These are phyloP conservation scores for Epinephelus malabaricus DNA, from an alignment of 2,797 vertebrate species.

Conservation along the genomic window DNA sequence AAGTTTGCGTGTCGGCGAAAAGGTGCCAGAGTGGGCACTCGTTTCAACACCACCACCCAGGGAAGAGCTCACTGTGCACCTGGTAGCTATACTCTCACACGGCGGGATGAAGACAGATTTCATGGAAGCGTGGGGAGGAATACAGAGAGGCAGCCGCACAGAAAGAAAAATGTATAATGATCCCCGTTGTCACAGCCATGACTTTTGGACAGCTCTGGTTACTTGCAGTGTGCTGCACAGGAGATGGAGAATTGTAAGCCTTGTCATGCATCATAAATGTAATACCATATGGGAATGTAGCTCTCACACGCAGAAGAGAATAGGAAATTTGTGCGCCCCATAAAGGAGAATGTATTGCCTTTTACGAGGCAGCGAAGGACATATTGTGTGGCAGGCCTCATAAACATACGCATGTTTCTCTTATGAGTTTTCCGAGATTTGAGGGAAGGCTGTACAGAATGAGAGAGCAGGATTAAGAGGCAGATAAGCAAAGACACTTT, in stretches of 20 bases:
- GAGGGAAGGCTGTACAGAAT: conserved; percentile 53
- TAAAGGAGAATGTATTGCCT: conserved; percentile 64
- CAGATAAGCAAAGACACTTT: conserved; percentile 61
- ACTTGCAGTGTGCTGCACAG: conserved; percentile 56
- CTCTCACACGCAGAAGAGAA: conserved; percentile 57
- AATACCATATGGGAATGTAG: conserved; percentile 70
- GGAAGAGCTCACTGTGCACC: conserved; percentile 49
- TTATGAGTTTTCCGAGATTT: conserved; percentile 56
- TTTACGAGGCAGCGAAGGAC: conserved; percentile 66
- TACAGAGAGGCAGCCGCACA: conserved; percentile 65
- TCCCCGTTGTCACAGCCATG: conserved; percentile 73
- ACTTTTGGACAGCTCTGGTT: conserved; percentile 77
- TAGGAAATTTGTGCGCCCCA: conserved; percentile 57
- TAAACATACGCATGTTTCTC: conserved; percentile 72
- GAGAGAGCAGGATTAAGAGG: conserved; percentile 59
- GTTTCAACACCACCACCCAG: conserved; percentile 34
- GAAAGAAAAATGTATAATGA: conserved; percentile 76
- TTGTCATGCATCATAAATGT: conserved; percentile 80
- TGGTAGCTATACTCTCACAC: conserved; percentile 51
- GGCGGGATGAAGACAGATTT: conserved; percentile 66
- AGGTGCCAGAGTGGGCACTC: conserved; percentile 61
- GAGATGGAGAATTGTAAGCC: conserved; percentile 70
- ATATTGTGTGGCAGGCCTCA: conserved; percentile 65
- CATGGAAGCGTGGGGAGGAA: conserved; percentile 65
- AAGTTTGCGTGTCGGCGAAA: conserved; percentile 44